A percentile compares a stretch with the other conserved stretches of the same genome.
phyloP scores from a whole-genome alignment of 1,140 invertebrate species.

The Coptotermes formosanus region DNA sequence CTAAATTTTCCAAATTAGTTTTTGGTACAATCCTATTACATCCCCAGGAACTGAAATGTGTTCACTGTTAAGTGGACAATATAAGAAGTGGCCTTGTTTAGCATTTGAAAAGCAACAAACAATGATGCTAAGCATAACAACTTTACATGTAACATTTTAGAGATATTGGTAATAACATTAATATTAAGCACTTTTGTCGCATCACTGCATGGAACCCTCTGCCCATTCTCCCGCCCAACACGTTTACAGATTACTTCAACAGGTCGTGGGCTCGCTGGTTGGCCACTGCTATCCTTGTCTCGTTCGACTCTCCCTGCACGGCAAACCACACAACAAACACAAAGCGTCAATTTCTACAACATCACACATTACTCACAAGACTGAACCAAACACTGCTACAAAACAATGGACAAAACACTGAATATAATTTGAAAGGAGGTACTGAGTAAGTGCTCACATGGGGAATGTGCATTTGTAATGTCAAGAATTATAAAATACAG shows the following conservation, averaged over 20 bases:
- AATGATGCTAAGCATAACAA: conserved; percentile 18
- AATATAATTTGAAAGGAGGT: background rate
- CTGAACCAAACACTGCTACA: background rate
- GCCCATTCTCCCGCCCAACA: background rate
- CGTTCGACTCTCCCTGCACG: conserved; percentile 72
- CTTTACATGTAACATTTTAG: conserved; percentile 25
- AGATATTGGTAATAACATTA: conserved; percentile 26
- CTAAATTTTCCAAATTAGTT: background rate
- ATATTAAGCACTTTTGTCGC: conserved; percentile 29
- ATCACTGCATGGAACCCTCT: conserved; percentile 22
- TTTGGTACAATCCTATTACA: background rate
- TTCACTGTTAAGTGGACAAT: background rate
- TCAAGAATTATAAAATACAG: too few relatives aligned
- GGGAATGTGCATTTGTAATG: background rate
- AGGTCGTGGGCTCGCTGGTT: conserved; percentile 82
- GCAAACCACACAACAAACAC: conserved; percentile 18
- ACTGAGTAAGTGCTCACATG: background rate
- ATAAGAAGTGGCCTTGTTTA: background rate
- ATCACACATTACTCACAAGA: background rate
- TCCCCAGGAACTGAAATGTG: background rate
- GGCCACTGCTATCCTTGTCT: conserved; percentile 79
- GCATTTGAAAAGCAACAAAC: background rate
- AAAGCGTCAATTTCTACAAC: conserved; percentile 15
- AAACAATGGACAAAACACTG: background rate
- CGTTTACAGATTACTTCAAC: conserved; percentile 63